Evolutionary conservation across 2,888 invertebrate genomes (phyloP), one percentile per base, ranked within the genome.

Genomic region (Pyrrhia umbra): DNA sequence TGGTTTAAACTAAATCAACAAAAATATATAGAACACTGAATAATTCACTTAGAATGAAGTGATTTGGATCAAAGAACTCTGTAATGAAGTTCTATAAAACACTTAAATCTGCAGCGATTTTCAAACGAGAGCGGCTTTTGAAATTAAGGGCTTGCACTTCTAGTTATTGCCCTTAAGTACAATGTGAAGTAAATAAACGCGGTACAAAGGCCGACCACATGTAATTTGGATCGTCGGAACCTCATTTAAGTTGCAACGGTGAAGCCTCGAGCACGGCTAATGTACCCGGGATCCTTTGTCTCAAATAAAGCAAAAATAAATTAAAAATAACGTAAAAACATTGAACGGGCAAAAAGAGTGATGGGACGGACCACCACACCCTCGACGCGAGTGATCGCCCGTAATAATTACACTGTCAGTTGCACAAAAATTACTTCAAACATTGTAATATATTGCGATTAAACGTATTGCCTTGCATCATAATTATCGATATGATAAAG

Each of bases 141-240:
- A 92, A 93, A 93, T 93, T 87, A 91, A 92, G 88, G 93, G 89
- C 77, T 85, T 87, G 86, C 77, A 85, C 85, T 85, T 85, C 87
- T 92, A 91, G 92, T 94, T 94, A 94, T 94, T 91, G 90, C 93
- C 90, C 91, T 88, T 95, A 95, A 95, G 92, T 95, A 92, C 94
- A 92, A 94, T 89, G 91, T 92, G 94, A 93, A 91, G 91, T 93
- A 93, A 93, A 93, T 93, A 92, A 91, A 92, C 88, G 91, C 77
- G 86, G 89, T 88, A 90, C 90, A 89, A 89, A 88, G 86, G 85
- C 88, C 85, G 87, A 85, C 85, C 87, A 87, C 88, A 83, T 93
- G 90, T 93, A 94, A 94, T 95, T 95, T 94, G 89, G 93, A 88
- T 82, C 92, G 89, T 86, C 90, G 88, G 88, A 90, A 90, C 90